These are phyloP conservation scores for Caenorhabditis sinica DNA, from an alignment of 2,888 invertebrate genomes.

Conservation along the genomic window DNA sequence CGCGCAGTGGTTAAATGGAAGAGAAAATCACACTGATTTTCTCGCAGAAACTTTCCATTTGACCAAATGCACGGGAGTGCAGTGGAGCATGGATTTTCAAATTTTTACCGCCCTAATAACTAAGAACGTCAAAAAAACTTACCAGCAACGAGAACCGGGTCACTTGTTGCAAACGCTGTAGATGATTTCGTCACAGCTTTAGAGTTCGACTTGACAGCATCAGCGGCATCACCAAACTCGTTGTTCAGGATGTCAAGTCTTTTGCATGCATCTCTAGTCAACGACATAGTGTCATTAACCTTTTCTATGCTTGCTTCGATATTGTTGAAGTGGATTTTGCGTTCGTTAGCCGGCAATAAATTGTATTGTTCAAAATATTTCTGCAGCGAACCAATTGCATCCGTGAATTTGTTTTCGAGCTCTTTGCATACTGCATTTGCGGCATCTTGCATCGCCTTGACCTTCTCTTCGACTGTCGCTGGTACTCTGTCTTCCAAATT, in stretches of 20 bases:
- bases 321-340: constrained; percentile 41
- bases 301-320: constrained; percentile 38
- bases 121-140: not conserved
- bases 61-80: no score
- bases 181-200: constrained; percentile 22
- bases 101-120: not conserved
- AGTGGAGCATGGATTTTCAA: no score
- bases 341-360: not conserved
- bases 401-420: not conserved
- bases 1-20: no score
- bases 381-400: not conserved
- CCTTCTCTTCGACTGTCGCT: constrained; percentile 8
- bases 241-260: constrained; percentile 23
- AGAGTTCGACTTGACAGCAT: not conserved
- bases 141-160: constrained; percentile 45
- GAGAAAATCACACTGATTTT: no score
- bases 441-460: not conserved
- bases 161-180: constrained; percentile 21
- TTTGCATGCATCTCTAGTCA: constrained; percentile 31
- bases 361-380: constrained; percentile 18
- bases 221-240: not conserved
- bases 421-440: not conserved
- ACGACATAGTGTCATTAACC: constrained; percentile 22
- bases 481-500: constrained; percentile 15
- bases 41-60: no score